A percentile compares a stretch with the other conserved stretches of the same genome.
phyloP scores from a whole-genome alignment of 2,797 vertebrate species.

The Sebastes nivosus region DNA sequence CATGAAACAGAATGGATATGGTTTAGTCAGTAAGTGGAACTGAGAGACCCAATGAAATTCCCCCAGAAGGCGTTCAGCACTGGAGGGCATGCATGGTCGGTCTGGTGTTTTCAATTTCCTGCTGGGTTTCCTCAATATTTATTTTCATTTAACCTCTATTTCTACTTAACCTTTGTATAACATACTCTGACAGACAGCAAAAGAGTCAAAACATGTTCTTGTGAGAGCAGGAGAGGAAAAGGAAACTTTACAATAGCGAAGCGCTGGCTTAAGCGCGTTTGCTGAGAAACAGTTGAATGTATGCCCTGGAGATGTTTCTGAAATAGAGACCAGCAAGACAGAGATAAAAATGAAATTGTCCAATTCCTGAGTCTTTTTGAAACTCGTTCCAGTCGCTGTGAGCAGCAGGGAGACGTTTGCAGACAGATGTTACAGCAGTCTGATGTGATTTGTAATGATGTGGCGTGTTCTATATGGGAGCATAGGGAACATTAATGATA shows the following conservation, averaged over 20 bases:
- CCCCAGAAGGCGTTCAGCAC: conserved; percentile 4
- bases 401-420: not conserved
- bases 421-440: conserved; percentile 13
- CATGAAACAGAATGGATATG: not conserved
- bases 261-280: not conserved
- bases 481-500: not conserved
- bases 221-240: not conserved
- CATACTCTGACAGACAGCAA: not conserved
- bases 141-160: conserved; percentile 54
- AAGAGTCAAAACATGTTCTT: not conserved
- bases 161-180: conserved; percentile 49
- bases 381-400: conserved; percentile 3
- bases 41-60: conserved; percentile 29
- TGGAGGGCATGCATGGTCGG: conserved; percentile 15
- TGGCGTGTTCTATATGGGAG: not conserved
- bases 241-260: not conserved
- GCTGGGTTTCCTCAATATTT: conserved; percentile 45
- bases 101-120: conserved; percentile 65
- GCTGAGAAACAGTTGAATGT: not conserved
- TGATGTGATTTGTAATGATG: conserved; percentile 47
- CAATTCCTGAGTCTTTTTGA: conserved; percentile 18
- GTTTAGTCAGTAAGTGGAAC: not conserved
- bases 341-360: conserved; percentile 24
- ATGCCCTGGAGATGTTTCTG: not conserved
- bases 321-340: conserved; percentile 1